These are phyloP conservation scores for Automeris io DNA, from an alignment of 2,888 invertebrate genomes.

Conservation along the genomic window DNA sequence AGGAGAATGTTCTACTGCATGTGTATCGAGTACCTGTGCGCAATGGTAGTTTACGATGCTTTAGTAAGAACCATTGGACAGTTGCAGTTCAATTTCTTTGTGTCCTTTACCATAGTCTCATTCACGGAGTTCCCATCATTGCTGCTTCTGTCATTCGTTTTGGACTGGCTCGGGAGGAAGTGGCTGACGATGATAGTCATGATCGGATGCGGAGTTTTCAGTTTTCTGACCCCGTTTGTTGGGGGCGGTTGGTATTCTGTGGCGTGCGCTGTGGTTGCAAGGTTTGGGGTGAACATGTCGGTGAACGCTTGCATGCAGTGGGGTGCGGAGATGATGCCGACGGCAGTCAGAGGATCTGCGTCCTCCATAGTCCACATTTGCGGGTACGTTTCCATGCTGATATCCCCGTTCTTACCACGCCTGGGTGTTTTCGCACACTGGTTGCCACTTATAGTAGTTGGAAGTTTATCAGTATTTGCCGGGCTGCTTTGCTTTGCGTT, in stretches of 20 bases:
- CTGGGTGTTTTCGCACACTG: conserved; percentile 34
- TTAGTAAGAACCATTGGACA: conserved; percentile 47
- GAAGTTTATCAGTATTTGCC: conserved; percentile 22
- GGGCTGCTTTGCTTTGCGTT: conserved; percentile 11
- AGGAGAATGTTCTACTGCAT: conserved; percentile 38
- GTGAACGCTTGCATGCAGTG: conserved; percentile 42
- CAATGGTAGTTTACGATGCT: conserved; percentile 41
- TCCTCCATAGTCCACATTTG: conserved; percentile 46
- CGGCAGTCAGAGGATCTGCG: conserved; percentile 47
- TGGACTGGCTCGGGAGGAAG: conserved; percentile 49
- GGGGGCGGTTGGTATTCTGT: conserved; percentile 41
- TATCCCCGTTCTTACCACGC: conserved; percentile 51
- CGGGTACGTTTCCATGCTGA: conserved; percentile 39
- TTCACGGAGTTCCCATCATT: conserved; percentile 53
- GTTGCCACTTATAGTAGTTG: conserved; percentile 41
- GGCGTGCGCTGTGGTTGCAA: conserved; percentile 44
- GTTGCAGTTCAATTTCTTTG: conserved; percentile 46
- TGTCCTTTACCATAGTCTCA: conserved; percentile 51
- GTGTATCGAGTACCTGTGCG: conserved; percentile 38
- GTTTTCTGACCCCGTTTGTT: conserved; percentile 39
- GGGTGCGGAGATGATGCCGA: conserved; percentile 52
- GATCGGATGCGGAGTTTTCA: conserved; percentile 31
- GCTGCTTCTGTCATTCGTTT: conserved; percentile 38
- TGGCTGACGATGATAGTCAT: conserved; percentile 31
- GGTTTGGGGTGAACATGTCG: conserved; percentile 48